A percentile compares a stretch with the other conserved stretches of the same genome.
Conservation (phyloP, 2,888 invertebrate genomes). For the Pardosa pseudoannulata region DNA sequence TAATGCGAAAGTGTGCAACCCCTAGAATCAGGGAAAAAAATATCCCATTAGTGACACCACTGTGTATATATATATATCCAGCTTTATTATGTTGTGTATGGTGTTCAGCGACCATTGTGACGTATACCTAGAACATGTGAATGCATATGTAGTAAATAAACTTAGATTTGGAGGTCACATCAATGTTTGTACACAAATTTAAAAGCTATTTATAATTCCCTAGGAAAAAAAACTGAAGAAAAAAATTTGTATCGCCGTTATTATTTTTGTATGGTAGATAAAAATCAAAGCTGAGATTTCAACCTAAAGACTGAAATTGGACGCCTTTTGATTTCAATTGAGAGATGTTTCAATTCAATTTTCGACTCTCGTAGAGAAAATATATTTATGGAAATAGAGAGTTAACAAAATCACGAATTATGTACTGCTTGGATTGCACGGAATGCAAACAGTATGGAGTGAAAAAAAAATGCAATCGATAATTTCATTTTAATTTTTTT, state of each 20-base stretch:
- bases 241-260: conserved; percentile 57
- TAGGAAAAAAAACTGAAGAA: conserved; percentile 15
- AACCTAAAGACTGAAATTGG: conserved; percentile 41
- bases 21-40: not conserved
- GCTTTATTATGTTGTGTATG: not conserved
- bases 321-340: too few species aligned
- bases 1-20: conserved; percentile 2
- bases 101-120: not conserved
- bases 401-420: too few species aligned
- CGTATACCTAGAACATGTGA: not conserved
- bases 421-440: too few species aligned
- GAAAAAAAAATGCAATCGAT: too few species aligned
- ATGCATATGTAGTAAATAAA: not conserved
- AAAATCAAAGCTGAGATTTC: conserved; percentile 31
- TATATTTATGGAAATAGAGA: too few species aligned
- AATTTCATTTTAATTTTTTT: too few species aligned
- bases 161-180: conserved; percentile 39
- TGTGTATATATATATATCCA: not conserved
- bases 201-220: conserved; percentile 48
- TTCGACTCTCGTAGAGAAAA: not conserved
- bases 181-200: conserved; percentile 62
- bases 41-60: not conserved
- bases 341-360: too few species aligned
- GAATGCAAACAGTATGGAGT: too few species aligned
- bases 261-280: conserved; percentile 67